Conservation (phyloP, 1,140 invertebrate species). For the Drosophila ercepeae region DNA sequence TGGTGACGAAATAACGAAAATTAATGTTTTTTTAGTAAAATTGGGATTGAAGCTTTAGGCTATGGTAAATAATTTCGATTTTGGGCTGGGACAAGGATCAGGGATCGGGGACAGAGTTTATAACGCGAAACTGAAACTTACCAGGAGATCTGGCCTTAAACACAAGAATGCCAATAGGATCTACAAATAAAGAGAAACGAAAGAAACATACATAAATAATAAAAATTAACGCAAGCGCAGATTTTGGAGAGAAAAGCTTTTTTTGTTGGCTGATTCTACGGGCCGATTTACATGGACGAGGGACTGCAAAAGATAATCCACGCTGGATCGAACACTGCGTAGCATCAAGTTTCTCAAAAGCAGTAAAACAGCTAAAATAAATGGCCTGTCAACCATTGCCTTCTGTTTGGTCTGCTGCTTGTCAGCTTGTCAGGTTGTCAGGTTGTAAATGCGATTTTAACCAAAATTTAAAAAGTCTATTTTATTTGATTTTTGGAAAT, state of each 20-base stretch:
- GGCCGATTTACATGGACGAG: slow-evolving; percentile 53
- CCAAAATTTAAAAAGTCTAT: slow-evolving; percentile 42
- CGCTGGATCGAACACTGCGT: slow-evolving; percentile 34
- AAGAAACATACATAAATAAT: slow-evolving; percentile 81
- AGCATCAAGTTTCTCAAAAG: slow-evolving; percentile 34
- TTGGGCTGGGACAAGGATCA: not conserved
- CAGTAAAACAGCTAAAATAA: slow-evolving; percentile 27
- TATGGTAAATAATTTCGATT: slow-evolving; percentile 12
- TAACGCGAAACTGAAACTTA: slow-evolving; percentile 84
- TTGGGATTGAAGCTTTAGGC: slow-evolving; percentile 21
- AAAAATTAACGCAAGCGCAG: slow-evolving; percentile 66
- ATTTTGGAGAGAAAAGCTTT: not conserved
- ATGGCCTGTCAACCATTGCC: slow-evolving; percentile 23
- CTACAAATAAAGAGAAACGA: slow-evolving; percentile 85
- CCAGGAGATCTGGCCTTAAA: slow-evolving; percentile 89
- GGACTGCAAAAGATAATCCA: slow-evolving; percentile 51
- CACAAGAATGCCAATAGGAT: slow-evolving; percentile 89
- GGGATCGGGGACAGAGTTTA: slow-evolving; percentile 34
- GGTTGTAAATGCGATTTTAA: slow-evolving; percentile 42
- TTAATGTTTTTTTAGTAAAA: slow-evolving; percentile 48
- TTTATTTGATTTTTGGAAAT: slow-evolving; percentile 28
- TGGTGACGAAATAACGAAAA: slow-evolving; percentile 1
- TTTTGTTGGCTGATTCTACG: not conserved
- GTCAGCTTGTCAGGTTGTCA: slow-evolving; percentile 17
- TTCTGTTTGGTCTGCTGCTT: not conserved